Conservation (phyloP, 2,888 invertebrate species). For the Neoaliturus tenellus region DNA sequence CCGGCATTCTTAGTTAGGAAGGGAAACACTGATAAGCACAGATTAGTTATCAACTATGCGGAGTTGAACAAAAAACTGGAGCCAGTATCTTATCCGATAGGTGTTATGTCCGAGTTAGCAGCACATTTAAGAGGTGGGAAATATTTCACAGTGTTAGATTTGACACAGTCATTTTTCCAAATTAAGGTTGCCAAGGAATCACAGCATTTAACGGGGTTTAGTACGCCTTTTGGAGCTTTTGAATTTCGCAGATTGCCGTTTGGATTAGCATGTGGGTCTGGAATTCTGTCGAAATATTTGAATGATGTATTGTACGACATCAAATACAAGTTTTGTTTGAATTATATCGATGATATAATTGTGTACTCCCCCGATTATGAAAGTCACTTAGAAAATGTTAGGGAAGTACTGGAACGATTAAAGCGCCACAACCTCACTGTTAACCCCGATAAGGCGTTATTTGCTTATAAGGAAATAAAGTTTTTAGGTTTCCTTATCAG, state of each 20-base stretch:
- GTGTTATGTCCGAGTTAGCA: neutral
- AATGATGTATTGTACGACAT: slow-evolving; percentile 10
- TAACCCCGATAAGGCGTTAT: slow-evolving; percentile 33
- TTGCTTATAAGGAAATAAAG: slow-evolving; percentile 6
- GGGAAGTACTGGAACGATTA: neutral
- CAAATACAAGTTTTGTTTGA: neutral
- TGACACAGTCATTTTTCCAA: neutral
- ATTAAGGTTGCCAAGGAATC: neutral
- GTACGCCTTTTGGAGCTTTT: neutral
- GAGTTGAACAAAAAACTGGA: neutral
- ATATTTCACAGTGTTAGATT: slow-evolving; percentile 19
- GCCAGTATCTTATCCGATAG: neutral
- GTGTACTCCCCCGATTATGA: neutral
- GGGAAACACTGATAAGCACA: neutral
- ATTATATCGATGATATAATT: slow-evolving; percentile 6
- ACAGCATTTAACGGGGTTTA: slow-evolving; percentile 1
- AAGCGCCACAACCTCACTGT: slow-evolving; percentile 14
- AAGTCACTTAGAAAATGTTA: neutral
- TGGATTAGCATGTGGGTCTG: neutral
- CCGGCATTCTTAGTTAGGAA: neutral
- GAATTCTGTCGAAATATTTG: neutral
- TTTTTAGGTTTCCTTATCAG: slow-evolving; percentile 31
- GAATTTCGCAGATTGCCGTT: neutral
- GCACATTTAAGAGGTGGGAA: neutral
- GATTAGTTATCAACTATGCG: neutral